Evolutionary conservation across 2,797 vertebrate genomes (phyloP), one percentile per base, ranked within the genome.

Genomic region (Caiman crocodilus): DNA sequence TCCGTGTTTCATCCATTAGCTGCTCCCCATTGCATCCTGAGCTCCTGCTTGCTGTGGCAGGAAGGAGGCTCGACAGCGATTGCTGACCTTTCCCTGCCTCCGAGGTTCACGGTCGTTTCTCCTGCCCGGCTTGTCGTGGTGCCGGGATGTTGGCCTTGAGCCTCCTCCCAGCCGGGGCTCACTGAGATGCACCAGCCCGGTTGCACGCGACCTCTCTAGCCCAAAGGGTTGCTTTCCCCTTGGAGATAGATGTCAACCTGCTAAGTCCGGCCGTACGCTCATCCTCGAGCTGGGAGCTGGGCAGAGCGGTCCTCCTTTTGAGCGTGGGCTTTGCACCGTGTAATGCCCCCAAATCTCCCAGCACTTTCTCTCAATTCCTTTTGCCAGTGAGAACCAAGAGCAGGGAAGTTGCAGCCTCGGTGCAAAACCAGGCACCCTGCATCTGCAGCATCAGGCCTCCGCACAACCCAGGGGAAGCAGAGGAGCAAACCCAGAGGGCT

Each of bases 341-440:
- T 17, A 35, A 32, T 20, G 20, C 30, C 18, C 32, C 5, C 18
- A 6, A 30, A 69, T 35, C 13, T 32, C 65, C 65, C 32, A 18
- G 30, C 30, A 7, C 11, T 35, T 14, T 16, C n/a, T 21, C 18
- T 17, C 65, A 18, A 21, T n/a, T 32, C n/a, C 18, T 32, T 18
- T 67, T 11, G 32, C 30, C 11, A 32, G 65, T 30, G n/a, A 32
- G 65, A 67, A 11, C 20, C 67, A 23, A 35, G 6, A 2, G 21
- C 60, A 3, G 0, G 0, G 58, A 0, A 1, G 56, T n/a, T 65
- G 84, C 57, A 69, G 55, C 55, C 56, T 63, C 1, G 2, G 2
- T 5, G 13, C 4, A 71, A 14, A 35, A 23, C 32, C 20, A 2
- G 12, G 20, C 32, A 23, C 67, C 21, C 65, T 30, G n/a, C 10